Conservation (phyloP, 64 coral and sea anemone genomes). For the Stichodactyla helianthus region DNA sequence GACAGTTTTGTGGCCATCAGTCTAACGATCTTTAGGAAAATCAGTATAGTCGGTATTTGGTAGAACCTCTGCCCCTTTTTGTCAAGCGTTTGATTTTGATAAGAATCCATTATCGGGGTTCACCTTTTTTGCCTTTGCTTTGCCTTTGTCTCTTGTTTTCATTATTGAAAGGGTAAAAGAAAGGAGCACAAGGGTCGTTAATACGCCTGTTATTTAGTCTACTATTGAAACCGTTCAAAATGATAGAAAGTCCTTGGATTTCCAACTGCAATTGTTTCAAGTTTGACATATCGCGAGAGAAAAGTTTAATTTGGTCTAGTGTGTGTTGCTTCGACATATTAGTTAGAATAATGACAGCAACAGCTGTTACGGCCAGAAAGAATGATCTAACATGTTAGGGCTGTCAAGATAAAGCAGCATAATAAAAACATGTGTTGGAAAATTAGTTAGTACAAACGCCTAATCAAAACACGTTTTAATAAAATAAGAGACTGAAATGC, state of each 20-base stretch:
- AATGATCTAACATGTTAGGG: constrained; percentile 24
- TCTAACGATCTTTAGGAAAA: constrained; percentile 9
- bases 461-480: constrained; percentile 17
- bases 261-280: constrained; percentile 12
- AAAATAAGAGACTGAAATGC: constrained; percentile 10
- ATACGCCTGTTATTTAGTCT: constrained; percentile 10
- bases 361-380: constrained; percentile 18
- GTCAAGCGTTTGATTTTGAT: background rate
- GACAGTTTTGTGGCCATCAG: constrained; percentile 9
- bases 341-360: background rate
- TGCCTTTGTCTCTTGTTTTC: constrained; percentile 4
- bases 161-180: constrained; percentile 4
- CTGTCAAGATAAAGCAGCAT: constrained; percentile 23
- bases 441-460: constrained; percentile 15
- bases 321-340: constrained; percentile 9
- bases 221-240: background rate
- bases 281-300: constrained; percentile 15
- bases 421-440: constrained; percentile 11
- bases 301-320: constrained; percentile 11
- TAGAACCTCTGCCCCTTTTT: constrained; percentile 1
- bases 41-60: background rate
- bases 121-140: background rate
- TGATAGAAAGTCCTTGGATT: constrained; percentile 1
- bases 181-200: constrained; percentile 7
- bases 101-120: constrained; percentile 2